phyloP scores from a whole-genome alignment of 2,797 vertebrate genomes.

The Cynodonichthys magdalenae region DNA sequence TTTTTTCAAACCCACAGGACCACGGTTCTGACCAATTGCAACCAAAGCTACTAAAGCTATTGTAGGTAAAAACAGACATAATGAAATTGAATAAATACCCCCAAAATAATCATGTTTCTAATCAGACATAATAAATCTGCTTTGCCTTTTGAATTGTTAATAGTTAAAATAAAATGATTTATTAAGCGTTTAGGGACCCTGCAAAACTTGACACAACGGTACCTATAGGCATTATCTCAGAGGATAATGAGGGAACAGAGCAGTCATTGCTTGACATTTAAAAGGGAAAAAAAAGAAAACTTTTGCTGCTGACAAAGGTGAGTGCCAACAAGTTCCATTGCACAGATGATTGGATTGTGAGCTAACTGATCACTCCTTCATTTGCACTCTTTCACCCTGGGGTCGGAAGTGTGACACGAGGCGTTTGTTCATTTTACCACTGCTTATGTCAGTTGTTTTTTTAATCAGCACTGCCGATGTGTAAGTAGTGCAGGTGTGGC shows the following conservation, averaged over 20 bases:
- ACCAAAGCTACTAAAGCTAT: neutral
- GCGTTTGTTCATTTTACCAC: slow-evolving; percentile 77
- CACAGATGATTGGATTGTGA: slow-evolving; percentile 59
- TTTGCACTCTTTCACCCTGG: slow-evolving; percentile 79
- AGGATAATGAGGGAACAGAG: slow-evolving; percentile 39
- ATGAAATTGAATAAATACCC: slow-evolving; percentile 1
- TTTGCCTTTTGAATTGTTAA: slow-evolving; percentile 64
- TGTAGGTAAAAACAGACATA: neutral
- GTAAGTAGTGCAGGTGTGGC: slow-evolving; percentile 78
- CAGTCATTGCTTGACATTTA: slow-evolving; percentile 61
- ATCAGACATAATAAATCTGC: slow-evolving; percentile 26
- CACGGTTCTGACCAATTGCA: no score
- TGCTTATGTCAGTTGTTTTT: slow-evolving; percentile 78
- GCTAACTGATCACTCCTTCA: slow-evolving; percentile 74
- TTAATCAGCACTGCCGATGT: slow-evolving; percentile 69
- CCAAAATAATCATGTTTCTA: no score
- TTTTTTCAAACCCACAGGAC: no score
- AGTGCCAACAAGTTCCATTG: slow-evolving; percentile 49
- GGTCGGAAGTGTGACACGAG: slow-evolving; percentile 76
- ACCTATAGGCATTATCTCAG: slow-evolving; percentile 35
- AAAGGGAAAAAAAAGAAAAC: slow-evolving; percentile 26
- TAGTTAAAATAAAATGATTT: slow-evolving; percentile 75
- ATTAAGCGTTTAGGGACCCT: slow-evolving; percentile 74
- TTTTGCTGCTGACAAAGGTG: slow-evolving; percentile 63
- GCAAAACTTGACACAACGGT: slow-evolving; percentile 47